Conservation (phyloP, 2,113 vertebrate species). For the Mirza zaza region DNA sequence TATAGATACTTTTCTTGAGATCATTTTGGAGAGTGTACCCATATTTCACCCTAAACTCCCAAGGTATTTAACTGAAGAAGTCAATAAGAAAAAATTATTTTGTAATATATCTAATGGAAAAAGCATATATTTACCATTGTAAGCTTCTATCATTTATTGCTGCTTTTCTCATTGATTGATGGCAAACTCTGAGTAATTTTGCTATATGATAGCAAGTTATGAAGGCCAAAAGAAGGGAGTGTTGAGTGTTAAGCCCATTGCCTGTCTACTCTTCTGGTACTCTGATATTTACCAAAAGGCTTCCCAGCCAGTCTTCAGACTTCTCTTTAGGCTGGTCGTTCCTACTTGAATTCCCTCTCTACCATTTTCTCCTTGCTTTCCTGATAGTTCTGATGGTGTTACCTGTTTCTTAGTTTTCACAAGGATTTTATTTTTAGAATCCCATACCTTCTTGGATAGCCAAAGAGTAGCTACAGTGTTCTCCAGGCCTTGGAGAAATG, state of each 20-base stretch:
- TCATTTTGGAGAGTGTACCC: not conserved
- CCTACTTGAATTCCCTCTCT: not conserved
- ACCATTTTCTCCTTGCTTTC: not conserved
- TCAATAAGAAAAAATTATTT: not conserved
- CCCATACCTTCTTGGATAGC: not conserved
- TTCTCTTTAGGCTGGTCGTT: not conserved
- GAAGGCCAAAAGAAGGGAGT: not conserved
- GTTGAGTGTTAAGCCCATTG: not conserved
- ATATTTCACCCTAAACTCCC: not conserved
- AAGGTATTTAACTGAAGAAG: constrained; percentile 3
- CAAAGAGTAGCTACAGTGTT: not conserved
- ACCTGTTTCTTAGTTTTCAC: constrained; percentile 14
- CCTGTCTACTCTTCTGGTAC: not conserved
- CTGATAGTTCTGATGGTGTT: not conserved
- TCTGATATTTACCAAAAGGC: not conserved
- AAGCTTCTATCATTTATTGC: not conserved
- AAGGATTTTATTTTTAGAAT: not conserved
- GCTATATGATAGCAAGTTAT: not conserved
- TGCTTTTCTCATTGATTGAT: constrained; percentile 15
- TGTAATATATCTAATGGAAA: not conserved
- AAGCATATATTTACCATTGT: not conserved
- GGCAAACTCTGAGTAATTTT: constrained; percentile 13
- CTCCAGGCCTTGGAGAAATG: constrained; percentile 20
- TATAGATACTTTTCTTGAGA: not conserved
- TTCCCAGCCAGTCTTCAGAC: not conserved